Conservation (phyloP, 2,797 vertebrate genomes). For the Urophycis tenuis region DNA sequence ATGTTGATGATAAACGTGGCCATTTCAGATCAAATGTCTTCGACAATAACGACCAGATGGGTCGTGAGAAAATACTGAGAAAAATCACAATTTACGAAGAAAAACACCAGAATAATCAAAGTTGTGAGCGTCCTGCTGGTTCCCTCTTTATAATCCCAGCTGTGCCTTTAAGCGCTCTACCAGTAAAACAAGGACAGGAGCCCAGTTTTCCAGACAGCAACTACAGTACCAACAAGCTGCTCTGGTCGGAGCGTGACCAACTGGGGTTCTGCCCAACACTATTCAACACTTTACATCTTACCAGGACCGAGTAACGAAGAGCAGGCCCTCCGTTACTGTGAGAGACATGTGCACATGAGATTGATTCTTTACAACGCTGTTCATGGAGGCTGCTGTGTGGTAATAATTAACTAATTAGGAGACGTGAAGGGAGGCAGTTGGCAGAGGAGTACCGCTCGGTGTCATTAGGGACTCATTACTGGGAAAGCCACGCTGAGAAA, state of each 20-base stretch:
- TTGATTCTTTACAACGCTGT: slow-evolving; percentile 38
- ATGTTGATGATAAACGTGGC: background rate
- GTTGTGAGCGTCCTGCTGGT: slow-evolving; percentile 7
- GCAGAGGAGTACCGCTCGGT: slow-evolving; percentile 34
- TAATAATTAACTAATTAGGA: slow-evolving; percentile 29
- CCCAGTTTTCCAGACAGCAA: background rate
- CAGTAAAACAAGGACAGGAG: slow-evolving; percentile 8
- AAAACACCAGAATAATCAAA: background rate
- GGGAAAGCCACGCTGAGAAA: slow-evolving; percentile 6
- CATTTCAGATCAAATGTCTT: background rate
- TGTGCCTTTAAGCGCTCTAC: slow-evolving; percentile 19
- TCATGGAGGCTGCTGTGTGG: slow-evolving; percentile 16
- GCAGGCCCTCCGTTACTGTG: slow-evolving; percentile 13
- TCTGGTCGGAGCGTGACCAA: slow-evolving; percentile 6
- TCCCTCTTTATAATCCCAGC: slow-evolving; percentile 30
- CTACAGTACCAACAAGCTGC: slow-evolving; percentile 22
- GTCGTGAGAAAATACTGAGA: background rate
- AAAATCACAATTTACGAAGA: background rate
- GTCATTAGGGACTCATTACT: slow-evolving; percentile 56
- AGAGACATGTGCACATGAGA: slow-evolving; percentile 8
- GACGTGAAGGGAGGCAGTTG: slow-evolving; percentile 6
- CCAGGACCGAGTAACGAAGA: background rate
- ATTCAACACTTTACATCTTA: background rate
- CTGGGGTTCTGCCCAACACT: background rate
- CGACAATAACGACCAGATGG: background rate